Evolutionary conservation across 2,888 invertebrate species (phyloP), one percentile per base, ranked within the genome.

Genomic region (Amphipyra berbera): DNA sequence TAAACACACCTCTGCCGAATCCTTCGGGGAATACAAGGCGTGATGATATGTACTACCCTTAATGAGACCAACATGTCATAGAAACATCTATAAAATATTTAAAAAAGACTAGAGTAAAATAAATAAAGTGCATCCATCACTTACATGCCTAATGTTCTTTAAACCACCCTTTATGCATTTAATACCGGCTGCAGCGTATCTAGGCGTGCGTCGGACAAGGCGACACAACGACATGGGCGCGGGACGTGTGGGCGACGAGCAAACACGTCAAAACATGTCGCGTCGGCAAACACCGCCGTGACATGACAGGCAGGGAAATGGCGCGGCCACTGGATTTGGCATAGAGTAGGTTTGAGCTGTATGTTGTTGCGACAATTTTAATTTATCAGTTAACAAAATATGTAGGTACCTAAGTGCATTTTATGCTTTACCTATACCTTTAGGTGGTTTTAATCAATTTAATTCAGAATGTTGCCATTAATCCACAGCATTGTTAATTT

Each of bases 241-340:
- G 57, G 49, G 50, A 60, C 50, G 72, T 72, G 75, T 71, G 50
- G 61, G 37, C 50, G 50, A 53, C 63, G 57, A 42, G 75, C 75
- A 78, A 77, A 78, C 80, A 80, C 62, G 78, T 78, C 78, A 61
- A 52, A 68, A 68, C 75, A 65, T 57, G 68, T 73, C 61, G 40
- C 68, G 59, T 44, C 45, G 45, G 48, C 73, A 63, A 63, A 74
- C 77, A 63, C 13, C 14, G 47, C 8, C 41, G 35, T 55, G 73
- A 67, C 63, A 55, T 73, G 61, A 57, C 58, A 21, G 44, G 15
- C 50, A 42, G 53, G 48, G 38, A 52, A 61, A 61, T 55, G 46
- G 42, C 54, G 35, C 52, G 13, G 21, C 6, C 41, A 30, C 53
- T 45, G 60, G 9, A 7, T 42, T 54, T 54, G 55, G 54, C 44